Evolutionary conservation across 2,888 invertebrate species (phyloP).

Genomic region (Zygogramma bicolorata): DNA sequence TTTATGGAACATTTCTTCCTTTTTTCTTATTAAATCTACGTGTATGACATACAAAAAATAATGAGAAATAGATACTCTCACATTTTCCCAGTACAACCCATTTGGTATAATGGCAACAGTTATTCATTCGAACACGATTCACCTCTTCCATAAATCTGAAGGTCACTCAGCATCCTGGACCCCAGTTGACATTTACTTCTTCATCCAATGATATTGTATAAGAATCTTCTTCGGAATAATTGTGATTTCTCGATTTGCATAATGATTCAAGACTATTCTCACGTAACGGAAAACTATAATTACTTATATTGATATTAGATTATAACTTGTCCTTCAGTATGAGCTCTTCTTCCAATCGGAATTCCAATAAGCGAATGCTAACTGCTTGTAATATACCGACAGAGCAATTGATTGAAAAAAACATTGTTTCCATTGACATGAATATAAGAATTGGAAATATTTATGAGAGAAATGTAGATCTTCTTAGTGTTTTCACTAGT

Average conservation of each 20-base stretch:
- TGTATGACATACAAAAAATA: no score
- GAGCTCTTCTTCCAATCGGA: not conserved
- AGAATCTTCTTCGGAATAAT: slow-evolving; percentile 5
- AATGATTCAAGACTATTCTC: slow-evolving; percentile 2
- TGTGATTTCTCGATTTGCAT: slow-evolving; percentile 5
- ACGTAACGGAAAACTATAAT: slow-evolving; percentile 4
- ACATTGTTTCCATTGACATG: no score
- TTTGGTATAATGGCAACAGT: not conserved
- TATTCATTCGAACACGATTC: not conserved
- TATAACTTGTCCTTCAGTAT: not conserved
- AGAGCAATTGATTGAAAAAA: no score
- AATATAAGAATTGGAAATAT: no score
- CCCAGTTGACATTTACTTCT: slow-evolving; percentile 5
- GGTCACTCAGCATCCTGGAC: slow-evolving; percentile 3
- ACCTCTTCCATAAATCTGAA: not conserved
- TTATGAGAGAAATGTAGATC: no score
- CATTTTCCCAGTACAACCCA: not conserved
- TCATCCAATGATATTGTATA: not conserved
- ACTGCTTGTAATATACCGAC: not conserved
- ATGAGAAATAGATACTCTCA: not conserved
- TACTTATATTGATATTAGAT: not conserved
- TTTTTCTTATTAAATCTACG: no score
- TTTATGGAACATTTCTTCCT: no score
- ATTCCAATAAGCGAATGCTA: not conserved
- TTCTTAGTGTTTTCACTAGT: no score